phyloP scores from a whole-genome alignment of 2,113 vertebrate genomes.

The Scortum barcoo region DNA sequence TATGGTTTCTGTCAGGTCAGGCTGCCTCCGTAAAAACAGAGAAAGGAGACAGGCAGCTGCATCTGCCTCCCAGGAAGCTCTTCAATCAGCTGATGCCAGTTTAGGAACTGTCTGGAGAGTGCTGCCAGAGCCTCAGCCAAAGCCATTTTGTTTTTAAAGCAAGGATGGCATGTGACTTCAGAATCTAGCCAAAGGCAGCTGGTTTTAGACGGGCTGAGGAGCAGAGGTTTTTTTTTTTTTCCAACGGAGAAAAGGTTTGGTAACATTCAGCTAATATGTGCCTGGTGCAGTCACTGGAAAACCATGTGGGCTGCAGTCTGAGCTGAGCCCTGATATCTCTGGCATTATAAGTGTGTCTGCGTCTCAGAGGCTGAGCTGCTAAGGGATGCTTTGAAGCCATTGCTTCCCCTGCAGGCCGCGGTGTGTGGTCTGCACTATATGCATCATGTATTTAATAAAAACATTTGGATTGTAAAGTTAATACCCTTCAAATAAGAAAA shows the following conservation, averaged over 20 bases:
- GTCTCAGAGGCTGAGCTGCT: constrained; percentile 33
- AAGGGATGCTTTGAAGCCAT: constrained; percentile 16
- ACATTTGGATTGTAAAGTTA: constrained; percentile 1
- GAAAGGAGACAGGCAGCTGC: constrained; percentile 41
- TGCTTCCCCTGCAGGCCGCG: constrained; percentile 24
- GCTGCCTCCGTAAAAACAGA: constrained; percentile 39
- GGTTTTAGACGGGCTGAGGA: constrained; percentile 15
- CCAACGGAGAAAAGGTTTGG: constrained; percentile 5
- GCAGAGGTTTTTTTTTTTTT: background rate
- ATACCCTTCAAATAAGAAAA: background rate
- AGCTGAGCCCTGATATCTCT: constrained; percentile 48
- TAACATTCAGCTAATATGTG: constrained; percentile 48
- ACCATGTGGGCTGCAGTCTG: constrained; percentile 28
- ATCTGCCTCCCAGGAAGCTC: constrained; percentile 60
- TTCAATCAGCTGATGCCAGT: constrained; percentile 62
- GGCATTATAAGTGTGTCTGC: constrained; percentile 29
- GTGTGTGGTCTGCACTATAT: background rate
- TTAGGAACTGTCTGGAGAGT: constrained; percentile 40
- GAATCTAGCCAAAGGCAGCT: constrained; percentile 28
- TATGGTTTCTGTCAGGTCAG: constrained; percentile 27
- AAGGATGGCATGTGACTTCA: constrained; percentile 33
- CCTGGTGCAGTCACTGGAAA: constrained; percentile 48
- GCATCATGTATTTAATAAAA: background rate
- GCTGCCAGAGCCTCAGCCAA: constrained; percentile 33
- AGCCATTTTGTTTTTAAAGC: constrained; percentile 66